Evolutionary conservation across 53 echinoderm and acorn worm species (phyloP).

Genomic region (Apostichopus leukothele): DNA sequence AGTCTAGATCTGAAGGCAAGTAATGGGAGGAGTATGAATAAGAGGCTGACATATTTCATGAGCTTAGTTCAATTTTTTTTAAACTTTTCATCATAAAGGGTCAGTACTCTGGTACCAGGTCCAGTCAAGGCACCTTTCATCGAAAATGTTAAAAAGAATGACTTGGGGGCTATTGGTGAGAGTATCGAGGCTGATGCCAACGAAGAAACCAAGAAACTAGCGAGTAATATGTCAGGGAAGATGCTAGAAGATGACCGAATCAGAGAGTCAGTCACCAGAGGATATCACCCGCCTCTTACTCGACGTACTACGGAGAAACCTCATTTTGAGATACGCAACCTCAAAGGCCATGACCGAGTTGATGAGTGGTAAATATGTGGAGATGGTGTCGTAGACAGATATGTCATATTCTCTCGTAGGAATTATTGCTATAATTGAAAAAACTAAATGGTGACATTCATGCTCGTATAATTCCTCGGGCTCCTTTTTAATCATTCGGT

Average conservation of each 20-base stretch:
- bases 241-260: background rate
- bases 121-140: conserved; percentile 2
- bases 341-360: background rate
- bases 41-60: too few species aligned
- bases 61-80: background rate
- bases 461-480: too few species aligned
- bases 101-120: background rate
- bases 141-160: background rate
- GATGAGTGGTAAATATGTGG: conserved; percentile 5
- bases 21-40: too few species aligned
- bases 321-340: conserved; percentile 6
- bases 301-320: background rate
- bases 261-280: background rate
- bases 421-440: too few species aligned
- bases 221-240: conserved; percentile 2
- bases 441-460: too few species aligned
- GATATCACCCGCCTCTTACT: background rate
- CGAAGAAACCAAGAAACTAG: background rate
- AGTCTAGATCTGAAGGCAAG: too few species aligned
- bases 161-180: background rate
- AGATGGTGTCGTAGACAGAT: background rate
- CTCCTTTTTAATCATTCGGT: too few species aligned
- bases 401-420: background rate
- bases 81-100: background rate
- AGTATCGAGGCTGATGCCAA: background rate